Conservation (phyloP, 2,888 invertebrate genomes). For the Octonoba sinensis region DNA sequence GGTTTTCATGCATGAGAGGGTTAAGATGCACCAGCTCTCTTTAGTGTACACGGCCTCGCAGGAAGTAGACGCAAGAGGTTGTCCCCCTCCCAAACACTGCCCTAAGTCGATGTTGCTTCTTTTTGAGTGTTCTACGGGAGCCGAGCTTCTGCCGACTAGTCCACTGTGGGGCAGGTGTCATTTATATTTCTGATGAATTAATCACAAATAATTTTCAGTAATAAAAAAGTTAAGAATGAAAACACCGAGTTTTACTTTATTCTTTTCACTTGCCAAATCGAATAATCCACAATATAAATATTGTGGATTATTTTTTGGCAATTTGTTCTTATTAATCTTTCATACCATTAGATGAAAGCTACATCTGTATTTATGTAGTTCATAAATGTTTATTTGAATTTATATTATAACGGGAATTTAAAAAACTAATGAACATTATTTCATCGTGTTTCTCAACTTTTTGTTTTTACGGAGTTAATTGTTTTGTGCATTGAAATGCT, state of each 20-base stretch:
- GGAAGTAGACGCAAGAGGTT: no score
- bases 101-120: no score
- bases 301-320: slow-evolving; percentile 4
- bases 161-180: no score
- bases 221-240: slow-evolving; percentile 5
- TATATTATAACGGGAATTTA: not conserved
- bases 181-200: no score
- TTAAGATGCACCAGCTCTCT: no score
- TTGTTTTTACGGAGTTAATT: not conserved
- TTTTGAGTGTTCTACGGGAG: no score
- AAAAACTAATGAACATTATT: no score
- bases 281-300: not conserved
- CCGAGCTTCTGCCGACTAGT: no score
- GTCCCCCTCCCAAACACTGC: no score
- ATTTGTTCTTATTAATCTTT: slow-evolving; percentile 1
- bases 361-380: not conserved
- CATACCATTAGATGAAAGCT: not conserved
- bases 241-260: slow-evolving; percentile 10
- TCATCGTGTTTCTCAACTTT: slow-evolving; percentile 3
- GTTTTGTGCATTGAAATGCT: slow-evolving; percentile 3
- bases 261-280: not conserved
- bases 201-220: slow-evolving; percentile 7
- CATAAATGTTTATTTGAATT: slow-evolving; percentile 3
- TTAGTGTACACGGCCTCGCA: no score
- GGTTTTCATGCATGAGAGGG: no score